phyloP scores from a whole-genome alignment of 2,888 invertebrate genomes.

The Rotaria magnacalcarata region DNA sequence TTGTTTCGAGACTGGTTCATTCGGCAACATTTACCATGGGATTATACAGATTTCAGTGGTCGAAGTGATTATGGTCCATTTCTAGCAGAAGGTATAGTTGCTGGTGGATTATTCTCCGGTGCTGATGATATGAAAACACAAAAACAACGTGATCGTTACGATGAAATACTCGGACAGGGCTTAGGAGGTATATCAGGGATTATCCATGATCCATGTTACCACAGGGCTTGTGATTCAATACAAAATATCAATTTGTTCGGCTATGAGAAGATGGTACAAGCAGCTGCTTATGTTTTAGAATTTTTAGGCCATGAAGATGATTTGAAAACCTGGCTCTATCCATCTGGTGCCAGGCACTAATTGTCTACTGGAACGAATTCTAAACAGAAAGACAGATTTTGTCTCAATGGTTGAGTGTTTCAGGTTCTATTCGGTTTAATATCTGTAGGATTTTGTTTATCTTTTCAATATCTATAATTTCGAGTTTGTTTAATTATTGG shows the following conservation, averaged over 20 bases:
- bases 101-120: background rate
- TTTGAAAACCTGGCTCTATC: background rate
- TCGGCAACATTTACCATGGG: background rate
- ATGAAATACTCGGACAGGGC: background rate
- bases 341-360: no score
- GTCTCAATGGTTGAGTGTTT: no score
- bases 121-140: background rate
- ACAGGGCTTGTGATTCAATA: background rate
- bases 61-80: conserved; percentile 12
- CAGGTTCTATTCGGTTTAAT: no score
- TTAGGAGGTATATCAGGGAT: background rate
- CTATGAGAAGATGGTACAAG: background rate
- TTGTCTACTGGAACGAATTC: no score
- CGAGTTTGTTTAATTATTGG: no score
- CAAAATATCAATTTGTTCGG: background rate
- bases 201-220: background rate
- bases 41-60: background rate
- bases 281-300: conserved; percentile 13
- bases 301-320: background rate
- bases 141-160: background rate
- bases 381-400: no score
- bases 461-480: no score
- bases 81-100: background rate
- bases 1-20: background rate
- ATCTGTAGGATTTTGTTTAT: no score